Base-by-base conservation (phyloP, 2,797 vertebrate genomes). In the Rhinogobio ventralis region DNA sequence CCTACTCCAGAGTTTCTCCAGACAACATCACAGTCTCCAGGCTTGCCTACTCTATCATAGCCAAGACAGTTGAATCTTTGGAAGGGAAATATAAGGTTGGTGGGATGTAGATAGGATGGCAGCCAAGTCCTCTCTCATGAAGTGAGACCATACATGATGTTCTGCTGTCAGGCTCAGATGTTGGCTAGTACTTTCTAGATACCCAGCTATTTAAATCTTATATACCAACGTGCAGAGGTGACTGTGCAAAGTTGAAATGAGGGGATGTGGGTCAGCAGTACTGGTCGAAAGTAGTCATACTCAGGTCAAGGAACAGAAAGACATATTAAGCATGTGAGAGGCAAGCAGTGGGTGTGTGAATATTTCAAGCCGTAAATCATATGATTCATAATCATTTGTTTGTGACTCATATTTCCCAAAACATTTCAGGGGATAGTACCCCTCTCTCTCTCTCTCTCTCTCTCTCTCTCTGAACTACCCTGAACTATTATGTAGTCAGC, bases 331-430 rank as follows among this genome's bases (percentile, higher is more conserved):
- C 33, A 25, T 51, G 55, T 51, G 4, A 79, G 33, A 71, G 45
- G 71, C 68, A 10, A 62, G n/a, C 39, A 79, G 78, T 79, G 87
- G 77, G 81, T 74, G 81, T 82, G 81, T 89, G 86, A 86, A 86
- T 89, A 73, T 71, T 36, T 87, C 82, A 86, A 90, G 90, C 69
- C 19, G 82, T 67, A 77, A 55, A 89, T 91, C 83, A 84, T 67
- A 86, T 93, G 93, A 94, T 89, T 94, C 92, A 91, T 87, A 67
- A 64, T 82, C 25, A 87, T 87, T 25, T 83, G 90, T 88, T 87
- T 90, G 69, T 90, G 90, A 92, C 89, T 92, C 90, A 91, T 89
- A 81, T 91, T 94, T 91, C 89, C 23, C 30, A 45, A 39, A 49
- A 78, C 5, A 5, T 75, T 25, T 49, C 14, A 62, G 62, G 33